A percentile compares a stretch with the other conserved stretches of the same genome.
These are phyloP conservation scores for Porites australiensis DNA, from an alignment of 64 coral and sea anemone genomes.

Conservation along the genomic window DNA sequence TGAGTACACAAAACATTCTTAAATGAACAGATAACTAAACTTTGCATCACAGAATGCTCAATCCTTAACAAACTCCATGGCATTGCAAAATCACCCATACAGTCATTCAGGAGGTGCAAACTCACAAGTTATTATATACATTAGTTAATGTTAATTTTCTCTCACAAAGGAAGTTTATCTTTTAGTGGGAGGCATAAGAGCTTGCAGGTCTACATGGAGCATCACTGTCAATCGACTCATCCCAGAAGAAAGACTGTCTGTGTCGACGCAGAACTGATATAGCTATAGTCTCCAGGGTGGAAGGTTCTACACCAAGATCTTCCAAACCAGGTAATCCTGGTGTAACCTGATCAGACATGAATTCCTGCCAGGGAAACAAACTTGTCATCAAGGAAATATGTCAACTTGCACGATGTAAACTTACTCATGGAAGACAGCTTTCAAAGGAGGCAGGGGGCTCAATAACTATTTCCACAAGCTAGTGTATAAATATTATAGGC, in stretches of 20 bases:
- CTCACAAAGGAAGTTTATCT: background rate
- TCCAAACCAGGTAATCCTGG: constrained; percentile 81
- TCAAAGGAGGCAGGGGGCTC: background rate
- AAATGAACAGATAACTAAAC: background rate
- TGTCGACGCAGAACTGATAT: constrained; percentile 93
- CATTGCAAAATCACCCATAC: background rate
- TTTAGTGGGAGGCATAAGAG: constrained; percentile 59
- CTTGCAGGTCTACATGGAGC: constrained; percentile 87
- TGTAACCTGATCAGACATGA: constrained; percentile 71
- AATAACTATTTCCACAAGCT: background rate
- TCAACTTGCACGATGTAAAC: background rate
- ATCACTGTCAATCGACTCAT: constrained; percentile 96
- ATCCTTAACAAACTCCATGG: background rate
- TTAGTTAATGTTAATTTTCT: background rate
- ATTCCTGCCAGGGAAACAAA: constrained; percentile 82
- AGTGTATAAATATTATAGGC: too few species aligned
- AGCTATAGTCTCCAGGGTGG: constrained; percentile 80
- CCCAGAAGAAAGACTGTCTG: constrained; percentile 85
- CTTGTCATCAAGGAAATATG: background rate
- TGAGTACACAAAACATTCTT: background rate
- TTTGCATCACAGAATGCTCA: background rate
- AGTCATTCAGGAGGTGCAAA: background rate
- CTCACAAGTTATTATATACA: constrained; percentile 19
- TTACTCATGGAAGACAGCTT: background rate
- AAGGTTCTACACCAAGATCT: constrained; percentile 84